phyloP scores from a whole-genome alignment of 2,888 invertebrate species.

The Drosophila mulleri region DNA sequence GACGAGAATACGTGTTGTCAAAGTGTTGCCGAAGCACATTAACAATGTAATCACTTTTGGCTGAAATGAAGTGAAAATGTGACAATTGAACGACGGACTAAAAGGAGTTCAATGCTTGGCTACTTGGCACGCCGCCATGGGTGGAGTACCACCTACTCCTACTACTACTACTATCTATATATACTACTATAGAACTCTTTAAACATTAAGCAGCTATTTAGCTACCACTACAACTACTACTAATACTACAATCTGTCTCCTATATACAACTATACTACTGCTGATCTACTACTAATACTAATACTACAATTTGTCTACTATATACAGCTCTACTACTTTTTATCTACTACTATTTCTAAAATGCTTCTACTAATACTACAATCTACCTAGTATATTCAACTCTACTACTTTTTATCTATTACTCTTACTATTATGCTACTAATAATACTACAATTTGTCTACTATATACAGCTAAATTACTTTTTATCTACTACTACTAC shows the following conservation, averaged over 20 bases:
- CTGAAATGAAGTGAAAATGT: background rate
- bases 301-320: too few relatives aligned
- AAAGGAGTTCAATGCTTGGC: background rate
- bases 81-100: background rate
- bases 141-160: too few relatives aligned
- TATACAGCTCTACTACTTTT: background rate
- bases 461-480: background rate
- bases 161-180: too few relatives aligned
- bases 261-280: too few relatives aligned
- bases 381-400: background rate
- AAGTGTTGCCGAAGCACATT: conserved; percentile 18
- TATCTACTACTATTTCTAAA: background rate
- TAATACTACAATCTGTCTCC: too few relatives aligned
- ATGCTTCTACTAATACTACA: too few relatives aligned
- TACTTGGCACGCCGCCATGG: too few relatives aligned
- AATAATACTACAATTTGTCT: background rate
- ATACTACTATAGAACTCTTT: too few relatives aligned
- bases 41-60: conserved; percentile 34
- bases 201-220: too few relatives aligned
- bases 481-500: background rate
- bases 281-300: background rate
- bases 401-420: background rate
- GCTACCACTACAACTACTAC: too few relatives aligned
- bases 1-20: conserved; percentile 9
- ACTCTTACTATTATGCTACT: background rate